These are phyloP conservation scores for Hypotaenidia okinawae DNA, from an alignment of 2,797 vertebrate species.

Conservation along the genomic window DNA sequence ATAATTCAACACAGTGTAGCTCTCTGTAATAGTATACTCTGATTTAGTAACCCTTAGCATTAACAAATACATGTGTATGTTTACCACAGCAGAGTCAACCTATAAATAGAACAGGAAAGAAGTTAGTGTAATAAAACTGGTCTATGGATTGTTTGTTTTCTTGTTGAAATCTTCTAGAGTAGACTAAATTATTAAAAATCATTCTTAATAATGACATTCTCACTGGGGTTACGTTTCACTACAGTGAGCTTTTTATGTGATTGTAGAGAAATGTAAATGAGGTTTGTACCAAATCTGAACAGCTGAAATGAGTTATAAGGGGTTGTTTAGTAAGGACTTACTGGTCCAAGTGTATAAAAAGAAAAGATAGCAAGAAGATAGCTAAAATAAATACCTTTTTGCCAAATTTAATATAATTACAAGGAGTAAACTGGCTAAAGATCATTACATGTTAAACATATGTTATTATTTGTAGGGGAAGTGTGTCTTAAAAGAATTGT, in stretches of 20 bases:
- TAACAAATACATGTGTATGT: not conserved
- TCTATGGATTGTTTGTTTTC: not conserved
- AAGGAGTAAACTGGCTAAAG: constrained; percentile 24
- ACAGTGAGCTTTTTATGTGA: not conserved
- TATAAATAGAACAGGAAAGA: constrained; percentile 17
- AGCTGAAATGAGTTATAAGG: not conserved
- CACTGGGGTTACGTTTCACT: constrained; percentile 7
- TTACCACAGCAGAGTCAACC: not conserved
- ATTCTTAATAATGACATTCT: not conserved
- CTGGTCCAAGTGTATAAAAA: not conserved
- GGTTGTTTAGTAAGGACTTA: not conserved
- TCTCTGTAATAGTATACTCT: not conserved
- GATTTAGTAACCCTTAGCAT: not conserved
- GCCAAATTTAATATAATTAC: constrained; percentile 35
- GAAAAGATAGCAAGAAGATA: constrained; percentile 15
- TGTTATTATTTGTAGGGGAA: not conserved
- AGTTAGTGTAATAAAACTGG: not conserved
- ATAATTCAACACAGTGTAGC: not conserved
- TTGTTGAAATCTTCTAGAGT: not conserved
- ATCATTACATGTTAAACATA: not conserved
- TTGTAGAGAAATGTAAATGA: not conserved
- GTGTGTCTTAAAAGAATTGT: not conserved
- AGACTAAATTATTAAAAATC: not conserved
- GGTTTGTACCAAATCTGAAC: not conserved
- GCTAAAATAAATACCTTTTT: constrained; percentile 7